A percentile compares a stretch with the other conserved stretches of the same genome.
Conservation (phyloP, 1,140 invertebrate genomes). For the Araneus ventricosus region DNA sequence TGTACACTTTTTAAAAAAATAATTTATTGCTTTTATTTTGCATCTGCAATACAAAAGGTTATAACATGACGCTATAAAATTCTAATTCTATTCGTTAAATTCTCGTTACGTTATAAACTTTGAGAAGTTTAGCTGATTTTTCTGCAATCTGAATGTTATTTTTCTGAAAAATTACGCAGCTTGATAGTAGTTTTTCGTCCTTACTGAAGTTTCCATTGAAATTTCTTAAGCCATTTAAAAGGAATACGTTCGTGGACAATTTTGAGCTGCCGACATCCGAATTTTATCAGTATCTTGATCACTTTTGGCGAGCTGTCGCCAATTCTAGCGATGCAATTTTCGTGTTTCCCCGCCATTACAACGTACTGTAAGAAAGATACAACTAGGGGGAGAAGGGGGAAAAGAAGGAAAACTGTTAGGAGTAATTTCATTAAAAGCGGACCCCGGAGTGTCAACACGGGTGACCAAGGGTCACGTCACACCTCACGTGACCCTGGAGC, state of each 20-base stretch:
- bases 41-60: no score
- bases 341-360: slow-evolving; percentile 55
- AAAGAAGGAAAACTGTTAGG: slow-evolving; percentile 12
- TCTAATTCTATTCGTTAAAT: no score
- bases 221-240: not conserved
- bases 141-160: no score
- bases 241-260: not conserved
- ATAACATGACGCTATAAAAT: no score
- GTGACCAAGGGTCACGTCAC: slow-evolving; percentile 69
- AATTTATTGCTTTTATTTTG: no score
- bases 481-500: slow-evolving; percentile 57
- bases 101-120: no score
- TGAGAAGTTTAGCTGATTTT: no score
- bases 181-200: not conserved
- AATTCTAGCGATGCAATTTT: not conserved
- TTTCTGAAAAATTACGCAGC: no score
- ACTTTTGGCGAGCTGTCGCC: not conserved
- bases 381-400: not conserved
- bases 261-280: not conserved
- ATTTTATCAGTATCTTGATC: not conserved
- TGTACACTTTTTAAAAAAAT: no score
- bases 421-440: slow-evolving; percentile 74
- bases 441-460: slow-evolving; percentile 65
- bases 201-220: not conserved
- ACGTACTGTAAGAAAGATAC: slow-evolving; percentile 32